phyloP scores from a whole-genome alignment of 2,888 invertebrate species.

The Melanotus villosus region DNA sequence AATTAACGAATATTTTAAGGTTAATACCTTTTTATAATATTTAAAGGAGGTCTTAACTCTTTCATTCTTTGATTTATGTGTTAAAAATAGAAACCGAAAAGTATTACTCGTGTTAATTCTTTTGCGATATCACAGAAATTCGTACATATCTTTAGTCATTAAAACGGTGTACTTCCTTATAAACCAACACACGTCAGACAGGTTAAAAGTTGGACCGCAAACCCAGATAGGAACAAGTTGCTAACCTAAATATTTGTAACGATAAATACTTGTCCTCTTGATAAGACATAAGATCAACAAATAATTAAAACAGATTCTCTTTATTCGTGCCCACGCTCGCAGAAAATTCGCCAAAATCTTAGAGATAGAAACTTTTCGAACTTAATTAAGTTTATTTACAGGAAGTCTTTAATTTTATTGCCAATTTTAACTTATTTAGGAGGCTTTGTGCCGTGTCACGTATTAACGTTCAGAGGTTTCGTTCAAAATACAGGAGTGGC shows the following conservation, averaged over 20 bases:
- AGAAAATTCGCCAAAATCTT: no score
- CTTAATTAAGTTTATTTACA: no score
- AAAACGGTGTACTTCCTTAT: slow-evolving; percentile 41
- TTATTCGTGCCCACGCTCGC: not conserved
- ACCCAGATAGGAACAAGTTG: slow-evolving; percentile 45
- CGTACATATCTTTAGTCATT: slow-evolving; percentile 17
- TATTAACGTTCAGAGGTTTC: not conserved
- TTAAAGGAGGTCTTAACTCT: not conserved
- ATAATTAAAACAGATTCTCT: no score
- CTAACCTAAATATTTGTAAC: slow-evolving; percentile 41
- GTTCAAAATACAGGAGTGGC: not conserved
- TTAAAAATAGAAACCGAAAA: not conserved
- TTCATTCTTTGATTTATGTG: not conserved
- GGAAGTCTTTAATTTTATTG: no score
- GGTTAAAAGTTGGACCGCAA: slow-evolving; percentile 42
- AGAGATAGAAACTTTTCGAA: no score
- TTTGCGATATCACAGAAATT: not conserved
- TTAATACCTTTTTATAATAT: not conserved
- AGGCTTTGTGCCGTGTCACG: no score
- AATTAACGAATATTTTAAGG: not conserved
- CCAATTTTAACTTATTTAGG: no score
- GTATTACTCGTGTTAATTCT: not conserved
- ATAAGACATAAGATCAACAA: not conserved
- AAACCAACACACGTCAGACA: slow-evolving; percentile 32
- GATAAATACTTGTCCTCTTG: slow-evolving; percentile 27